Conservation (phyloP, 1,140 invertebrate genomes). For the Cotesia chilonis region DNA sequence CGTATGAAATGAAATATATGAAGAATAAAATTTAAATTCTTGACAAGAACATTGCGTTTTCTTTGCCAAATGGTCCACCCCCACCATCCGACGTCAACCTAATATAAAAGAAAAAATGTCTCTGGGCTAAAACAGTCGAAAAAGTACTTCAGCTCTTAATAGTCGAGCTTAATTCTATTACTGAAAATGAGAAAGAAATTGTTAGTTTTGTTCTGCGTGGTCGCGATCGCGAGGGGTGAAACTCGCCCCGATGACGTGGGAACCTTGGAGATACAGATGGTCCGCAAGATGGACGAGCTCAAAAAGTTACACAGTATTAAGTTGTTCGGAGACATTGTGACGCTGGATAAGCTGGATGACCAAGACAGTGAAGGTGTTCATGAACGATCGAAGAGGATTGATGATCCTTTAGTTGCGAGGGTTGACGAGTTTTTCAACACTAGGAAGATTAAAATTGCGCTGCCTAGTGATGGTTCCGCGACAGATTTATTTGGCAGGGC, state of each 20-base stretch:
- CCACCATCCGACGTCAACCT: constrained; percentile 47
- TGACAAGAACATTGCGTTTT: constrained; percentile 45
- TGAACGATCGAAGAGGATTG: constrained; percentile 11
- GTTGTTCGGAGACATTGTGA: constrained; percentile 56
- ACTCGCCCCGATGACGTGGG: constrained; percentile 36
- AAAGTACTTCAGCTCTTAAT: constrained; percentile 36
- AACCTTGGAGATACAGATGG: constrained; percentile 49
- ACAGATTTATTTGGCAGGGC: constrained; percentile 59
- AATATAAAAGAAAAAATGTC: constrained; percentile 63
- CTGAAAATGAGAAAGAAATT: constrained; percentile 42
- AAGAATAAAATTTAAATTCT: constrained; percentile 60
- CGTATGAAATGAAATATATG: constrained; percentile 16
- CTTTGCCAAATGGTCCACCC: constrained; percentile 65
- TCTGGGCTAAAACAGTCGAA: constrained; percentile 57
- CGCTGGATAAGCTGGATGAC: constrained; percentile 52
- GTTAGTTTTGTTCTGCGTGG: constrained; percentile 43
- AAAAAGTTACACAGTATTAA: constrained; percentile 49
- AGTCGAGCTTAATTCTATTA: neutral
- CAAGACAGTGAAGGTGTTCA: neutral
- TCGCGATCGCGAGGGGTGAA: constrained; percentile 32
- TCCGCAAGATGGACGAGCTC: constrained; percentile 52
- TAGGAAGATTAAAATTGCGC: constrained; percentile 51
- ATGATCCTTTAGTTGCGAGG: constrained; percentile 55
- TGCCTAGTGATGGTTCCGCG: constrained; percentile 57
- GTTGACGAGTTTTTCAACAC: constrained; percentile 57